These are phyloP conservation scores for Ylistrum balloti DNA, from an alignment of 1,140 invertebrate species.

Conservation along the genomic window DNA sequence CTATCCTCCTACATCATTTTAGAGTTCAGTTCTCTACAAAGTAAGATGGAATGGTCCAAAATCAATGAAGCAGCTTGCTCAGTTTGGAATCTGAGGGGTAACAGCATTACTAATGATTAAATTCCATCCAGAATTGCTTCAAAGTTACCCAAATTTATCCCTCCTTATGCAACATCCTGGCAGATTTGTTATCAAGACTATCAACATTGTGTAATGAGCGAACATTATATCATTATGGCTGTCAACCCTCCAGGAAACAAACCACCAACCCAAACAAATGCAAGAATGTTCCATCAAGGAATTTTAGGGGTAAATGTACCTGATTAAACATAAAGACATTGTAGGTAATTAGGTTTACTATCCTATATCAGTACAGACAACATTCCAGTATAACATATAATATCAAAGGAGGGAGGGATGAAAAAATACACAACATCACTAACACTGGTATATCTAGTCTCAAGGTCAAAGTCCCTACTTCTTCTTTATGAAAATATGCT, in stretches of 20 bases:
- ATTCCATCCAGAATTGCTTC: background rate
- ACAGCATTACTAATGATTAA: background rate
- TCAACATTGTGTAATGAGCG: background rate
- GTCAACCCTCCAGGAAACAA: background rate
- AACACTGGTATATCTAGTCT: background rate
- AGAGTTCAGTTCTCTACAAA: background rate
- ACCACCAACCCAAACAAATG: background rate
- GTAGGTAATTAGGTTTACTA: background rate
- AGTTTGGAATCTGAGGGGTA: background rate
- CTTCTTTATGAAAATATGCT: background rate
- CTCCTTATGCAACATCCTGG: background rate
- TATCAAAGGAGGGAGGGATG: background rate
- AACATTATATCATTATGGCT: background rate
- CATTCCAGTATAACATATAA: background rate
- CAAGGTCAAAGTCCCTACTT: background rate
- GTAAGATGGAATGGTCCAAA: background rate
- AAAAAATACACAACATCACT: constrained; percentile 5
- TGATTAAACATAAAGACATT: background rate
- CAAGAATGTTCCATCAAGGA: background rate
- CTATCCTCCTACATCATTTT: constrained; percentile 1
- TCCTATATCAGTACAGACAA: background rate
- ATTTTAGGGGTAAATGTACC: background rate
- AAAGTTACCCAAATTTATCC: background rate
- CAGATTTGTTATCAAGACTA: background rate
- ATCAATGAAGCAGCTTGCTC: background rate